Evolutionary conservation across 2,797 vertebrate genomes (phyloP), one percentile per base, ranked within the genome.

Genomic region (Helostoma temminkii): DNA sequence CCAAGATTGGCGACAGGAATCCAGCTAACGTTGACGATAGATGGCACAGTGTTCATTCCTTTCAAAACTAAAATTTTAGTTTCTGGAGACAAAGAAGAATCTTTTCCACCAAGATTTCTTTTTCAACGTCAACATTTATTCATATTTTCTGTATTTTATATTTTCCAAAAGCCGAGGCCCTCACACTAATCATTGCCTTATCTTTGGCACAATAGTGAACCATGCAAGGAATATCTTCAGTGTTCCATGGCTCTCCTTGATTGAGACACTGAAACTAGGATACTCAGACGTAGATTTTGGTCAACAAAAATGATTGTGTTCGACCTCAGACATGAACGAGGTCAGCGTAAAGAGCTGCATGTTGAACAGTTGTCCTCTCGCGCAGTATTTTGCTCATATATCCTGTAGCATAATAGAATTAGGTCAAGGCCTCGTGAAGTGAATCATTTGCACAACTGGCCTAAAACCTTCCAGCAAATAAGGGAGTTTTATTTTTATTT

Each of bases 391-490:
- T 78, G 66, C 69, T 81, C 70, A 50, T 72, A 71, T 62, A 24
- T 86, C 73, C 84, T 79, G 76, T 66, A 84, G 76, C 82, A 83
- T 58, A 86, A 86, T 69, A 81, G 74, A 92, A 90, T 73, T 82
- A 78, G 92, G 89, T 90, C 92, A 88, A 89, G 58, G 85, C 85
- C 88, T 42, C 1, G 24, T 92, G 89, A 92, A 74, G 24, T 92
- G 89, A 92, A 74, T 92, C 90, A 92, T 76, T 69, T 68, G 76
- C 54, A 80, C 86, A 72, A 39, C 34, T 52, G 74, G 89, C 76
- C 60, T 32, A 64, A 86, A 86, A 80, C 62, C 83, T 73, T 39
- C 61, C 32, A 76, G 78, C 83, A 48, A 72, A 58, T 26, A 5
- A n/a, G 1, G 21, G 43, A 32, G 4, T 59, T 81, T 18, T 42